These are phyloP conservation scores for Phocides pigmalion DNA, from an alignment of 1,140 invertebrate genomes.

Conservation along the genomic window DNA sequence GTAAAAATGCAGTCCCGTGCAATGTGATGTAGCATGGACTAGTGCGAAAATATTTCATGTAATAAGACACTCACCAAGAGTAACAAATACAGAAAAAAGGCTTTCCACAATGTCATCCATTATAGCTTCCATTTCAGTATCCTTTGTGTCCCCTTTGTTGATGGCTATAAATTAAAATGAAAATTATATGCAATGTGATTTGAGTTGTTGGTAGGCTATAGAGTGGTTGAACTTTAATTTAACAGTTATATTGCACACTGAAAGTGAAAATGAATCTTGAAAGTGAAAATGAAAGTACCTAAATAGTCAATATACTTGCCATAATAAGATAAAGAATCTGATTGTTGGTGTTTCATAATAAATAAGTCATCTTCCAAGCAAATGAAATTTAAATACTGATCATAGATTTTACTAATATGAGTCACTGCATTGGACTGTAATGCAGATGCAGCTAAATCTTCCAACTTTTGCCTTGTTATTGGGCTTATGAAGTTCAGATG, in stretches of 20 bases:
- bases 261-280: too few species aligned
- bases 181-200: conserved; percentile 5
- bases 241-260: too few species aligned
- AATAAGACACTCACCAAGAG: conserved; percentile 86
- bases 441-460: conserved; percentile 97
- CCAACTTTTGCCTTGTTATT: conserved; percentile 96
- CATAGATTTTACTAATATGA: conserved; percentile 97
- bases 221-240: too few species aligned
- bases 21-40: too few species aligned
- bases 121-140: conserved; percentile 97
- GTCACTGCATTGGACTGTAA: conserved; percentile 94
- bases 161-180: conserved; percentile 87
- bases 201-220: too few species aligned
- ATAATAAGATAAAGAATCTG: conserved; percentile 96
- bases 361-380: conserved; percentile 99
- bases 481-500: conserved; percentile 99
- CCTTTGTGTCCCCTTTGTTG: conserved; percentile 96
- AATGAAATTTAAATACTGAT: conserved; percentile 99
- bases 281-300: too few species aligned
- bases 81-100: conserved; percentile 98
- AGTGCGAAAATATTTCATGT: too few species aligned
- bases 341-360: conserved; percentile 95
- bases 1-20: too few species aligned
- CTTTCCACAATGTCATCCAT: conserved; percentile 98
- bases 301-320: conserved; percentile 87